phyloP scores from a whole-genome alignment of 2,888 invertebrate species.

The Cinara cedri region DNA sequence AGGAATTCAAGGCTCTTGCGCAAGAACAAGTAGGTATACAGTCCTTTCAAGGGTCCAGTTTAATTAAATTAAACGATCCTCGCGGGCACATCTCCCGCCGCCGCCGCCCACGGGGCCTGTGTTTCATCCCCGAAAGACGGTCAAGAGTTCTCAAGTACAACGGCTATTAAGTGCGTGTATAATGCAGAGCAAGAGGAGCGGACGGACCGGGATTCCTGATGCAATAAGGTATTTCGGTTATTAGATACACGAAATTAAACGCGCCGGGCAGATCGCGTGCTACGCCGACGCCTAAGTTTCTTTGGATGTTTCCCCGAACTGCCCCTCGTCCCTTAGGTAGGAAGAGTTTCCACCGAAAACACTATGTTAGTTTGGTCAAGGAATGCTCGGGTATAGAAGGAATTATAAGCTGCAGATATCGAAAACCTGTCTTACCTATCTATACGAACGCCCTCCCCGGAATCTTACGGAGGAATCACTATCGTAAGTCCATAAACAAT shows the following conservation, averaged over 20 bases:
- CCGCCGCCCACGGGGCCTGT: not conserved
- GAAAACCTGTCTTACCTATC: constrained; percentile 45
- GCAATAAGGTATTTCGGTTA: constrained; percentile 56
- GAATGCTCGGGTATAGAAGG: constrained; percentile 15
- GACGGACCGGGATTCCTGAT: constrained; percentile 41
- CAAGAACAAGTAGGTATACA: constrained; percentile 31
- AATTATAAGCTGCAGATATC: too few relatives aligned
- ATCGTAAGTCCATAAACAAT: too few relatives aligned
- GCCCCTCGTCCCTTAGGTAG: constrained; percentile 2
- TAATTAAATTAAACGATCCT: constrained; percentile 56
- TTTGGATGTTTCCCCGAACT: constrained; percentile 40
- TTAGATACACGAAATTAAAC: constrained; percentile 56
- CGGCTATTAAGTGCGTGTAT: constrained; percentile 55
- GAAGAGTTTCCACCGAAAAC: constrained; percentile 31
- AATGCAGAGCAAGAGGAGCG: constrained; percentile 33
- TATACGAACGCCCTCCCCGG: not conserved
- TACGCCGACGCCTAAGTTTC: constrained; percentile 50
- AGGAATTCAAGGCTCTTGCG: constrained; percentile 44
- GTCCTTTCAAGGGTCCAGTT: constrained; percentile 54
- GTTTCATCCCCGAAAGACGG: constrained; percentile 37
- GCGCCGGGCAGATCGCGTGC: constrained; percentile 23
- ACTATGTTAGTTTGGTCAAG: constrained; percentile 38
- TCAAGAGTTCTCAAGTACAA: constrained; percentile 53
- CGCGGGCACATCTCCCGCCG: constrained; percentile 2
- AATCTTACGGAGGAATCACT: not conserved